Conservation (phyloP, 2,797 vertebrate species). For the Columba guinea region DNA sequence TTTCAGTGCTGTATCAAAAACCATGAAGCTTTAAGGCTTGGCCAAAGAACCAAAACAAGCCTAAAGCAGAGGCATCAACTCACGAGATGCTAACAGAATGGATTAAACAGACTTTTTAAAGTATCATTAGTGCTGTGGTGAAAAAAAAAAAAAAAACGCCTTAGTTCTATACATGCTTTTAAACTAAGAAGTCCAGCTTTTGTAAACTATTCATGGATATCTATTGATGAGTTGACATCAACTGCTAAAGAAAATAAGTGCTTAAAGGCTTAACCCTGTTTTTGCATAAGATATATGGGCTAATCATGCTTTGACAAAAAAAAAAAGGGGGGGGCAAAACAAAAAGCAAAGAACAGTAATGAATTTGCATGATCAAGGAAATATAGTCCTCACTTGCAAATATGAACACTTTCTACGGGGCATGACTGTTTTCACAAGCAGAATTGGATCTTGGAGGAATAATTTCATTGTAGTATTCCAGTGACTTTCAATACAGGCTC, state of each 20-base stretch:
- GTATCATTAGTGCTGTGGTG: not conserved
- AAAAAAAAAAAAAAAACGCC: not conserved
- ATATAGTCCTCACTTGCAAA: not conserved
- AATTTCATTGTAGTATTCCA: not conserved
- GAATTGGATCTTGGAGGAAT: not conserved
- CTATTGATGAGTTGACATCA: conserved; percentile 3
- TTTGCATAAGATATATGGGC: not conserved
- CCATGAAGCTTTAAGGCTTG: conserved; percentile 24
- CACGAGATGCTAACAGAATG: conserved; percentile 12
- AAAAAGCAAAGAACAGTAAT: not conserved
- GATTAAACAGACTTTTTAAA: conserved; percentile 55
- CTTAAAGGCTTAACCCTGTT: not conserved
- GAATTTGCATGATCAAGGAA: not conserved
- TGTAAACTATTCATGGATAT: conserved; percentile 12
- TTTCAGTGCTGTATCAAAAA: conserved; percentile 49
- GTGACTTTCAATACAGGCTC: not conserved
- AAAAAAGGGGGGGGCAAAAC: not conserved
- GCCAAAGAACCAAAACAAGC: conserved; percentile 15
- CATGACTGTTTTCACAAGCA: not conserved
- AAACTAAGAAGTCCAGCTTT: conserved; percentile 14
- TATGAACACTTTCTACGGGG: not conserved
- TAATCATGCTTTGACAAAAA: not conserved
- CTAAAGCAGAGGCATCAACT: conserved; percentile 34
- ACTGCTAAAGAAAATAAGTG: conserved; percentile 13
- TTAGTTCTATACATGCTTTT: not conserved